Evolutionary conservation across 2,888 invertebrate species (phyloP).

Genomic region (Alentia gelatinosa): DNA sequence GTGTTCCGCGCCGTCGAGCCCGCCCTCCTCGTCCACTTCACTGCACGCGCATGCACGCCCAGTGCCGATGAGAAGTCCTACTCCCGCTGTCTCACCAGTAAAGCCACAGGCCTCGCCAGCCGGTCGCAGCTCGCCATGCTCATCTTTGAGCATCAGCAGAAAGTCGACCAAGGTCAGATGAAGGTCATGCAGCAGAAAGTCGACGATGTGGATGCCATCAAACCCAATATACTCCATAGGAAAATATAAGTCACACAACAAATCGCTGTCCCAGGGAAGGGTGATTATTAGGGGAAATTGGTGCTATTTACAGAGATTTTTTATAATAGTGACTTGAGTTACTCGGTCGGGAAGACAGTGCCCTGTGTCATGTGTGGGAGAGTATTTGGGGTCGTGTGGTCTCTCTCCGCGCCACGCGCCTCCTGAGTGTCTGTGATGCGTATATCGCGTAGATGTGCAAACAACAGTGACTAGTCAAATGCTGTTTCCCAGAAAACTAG

Average conservation of each 20-base stretch:
- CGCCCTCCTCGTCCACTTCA: constrained; percentile 84
- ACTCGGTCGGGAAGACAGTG: too few relatives aligned
- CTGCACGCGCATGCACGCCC: constrained; percentile 73
- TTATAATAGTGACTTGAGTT: too few relatives aligned
- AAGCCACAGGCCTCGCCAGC: constrained; percentile 73
- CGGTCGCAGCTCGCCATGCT: constrained; percentile 77
- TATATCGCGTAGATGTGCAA: too few relatives aligned
- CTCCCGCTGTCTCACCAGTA: constrained; percentile 71
- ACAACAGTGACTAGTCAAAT: too few relatives aligned
- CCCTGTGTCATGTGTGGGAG: too few relatives aligned
- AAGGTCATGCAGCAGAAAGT: constrained; percentile 62
- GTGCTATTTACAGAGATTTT: not conserved
- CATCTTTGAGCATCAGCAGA: constrained; percentile 74
- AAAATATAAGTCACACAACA: not conserved
- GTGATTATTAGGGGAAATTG: not conserved
- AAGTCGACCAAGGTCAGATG: constrained; percentile 62
- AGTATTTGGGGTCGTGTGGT: too few relatives aligned
- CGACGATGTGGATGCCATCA: constrained; percentile 63
- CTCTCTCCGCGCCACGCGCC: too few relatives aligned
- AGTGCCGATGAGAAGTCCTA: constrained; percentile 65
- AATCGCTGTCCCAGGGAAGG: not conserved
- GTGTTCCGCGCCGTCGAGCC: constrained; percentile 91
- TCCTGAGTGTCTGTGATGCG: too few relatives aligned
- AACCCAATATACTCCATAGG: constrained; percentile 63
- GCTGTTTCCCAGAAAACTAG: too few relatives aligned